These are phyloP conservation scores for Lophotis ruficrista DNA, from an alignment of 2,113 vertebrate species.

Conservation along the genomic window DNA sequence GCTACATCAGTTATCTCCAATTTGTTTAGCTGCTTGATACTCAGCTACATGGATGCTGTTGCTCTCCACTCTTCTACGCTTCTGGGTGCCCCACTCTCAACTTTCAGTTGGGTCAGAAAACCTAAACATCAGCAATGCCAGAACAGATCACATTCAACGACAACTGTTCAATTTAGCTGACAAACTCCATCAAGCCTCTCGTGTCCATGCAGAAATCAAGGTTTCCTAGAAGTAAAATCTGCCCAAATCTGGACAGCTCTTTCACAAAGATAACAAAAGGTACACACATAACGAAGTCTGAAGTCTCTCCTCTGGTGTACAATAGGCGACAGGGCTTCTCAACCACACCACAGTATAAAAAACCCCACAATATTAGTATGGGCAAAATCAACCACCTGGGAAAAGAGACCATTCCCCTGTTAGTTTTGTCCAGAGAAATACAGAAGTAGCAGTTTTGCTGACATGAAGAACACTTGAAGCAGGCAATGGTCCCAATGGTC, in stretches of 20 bases:
- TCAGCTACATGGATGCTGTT: background rate
- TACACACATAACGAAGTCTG: background rate
- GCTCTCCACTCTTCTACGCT: background rate
- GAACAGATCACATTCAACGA: background rate
- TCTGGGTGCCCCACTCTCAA: background rate
- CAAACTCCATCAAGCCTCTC: background rate
- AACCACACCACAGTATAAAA: background rate
- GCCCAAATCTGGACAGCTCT: background rate
- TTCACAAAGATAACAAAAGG: background rate
- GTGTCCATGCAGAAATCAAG: background rate
- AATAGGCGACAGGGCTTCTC: background rate
- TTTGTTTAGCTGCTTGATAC: background rate
- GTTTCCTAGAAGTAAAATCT: background rate
- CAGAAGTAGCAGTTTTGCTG: background rate
- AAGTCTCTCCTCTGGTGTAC: background rate
- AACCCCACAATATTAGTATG: fast-evolving
- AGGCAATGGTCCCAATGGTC: background rate
- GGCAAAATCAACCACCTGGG: background rate
- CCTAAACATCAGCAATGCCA: background rate
- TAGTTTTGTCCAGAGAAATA: background rate
- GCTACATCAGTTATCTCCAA: background rate
- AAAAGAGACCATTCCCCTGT: background rate
- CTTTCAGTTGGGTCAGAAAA: background rate
- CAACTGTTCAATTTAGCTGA: background rate
- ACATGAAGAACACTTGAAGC: background rate